Evolutionary conservation across 2,888 invertebrate genomes (phyloP), one percentile per base, ranked within the genome.

Genomic region (Adela reaumurella): DNA sequence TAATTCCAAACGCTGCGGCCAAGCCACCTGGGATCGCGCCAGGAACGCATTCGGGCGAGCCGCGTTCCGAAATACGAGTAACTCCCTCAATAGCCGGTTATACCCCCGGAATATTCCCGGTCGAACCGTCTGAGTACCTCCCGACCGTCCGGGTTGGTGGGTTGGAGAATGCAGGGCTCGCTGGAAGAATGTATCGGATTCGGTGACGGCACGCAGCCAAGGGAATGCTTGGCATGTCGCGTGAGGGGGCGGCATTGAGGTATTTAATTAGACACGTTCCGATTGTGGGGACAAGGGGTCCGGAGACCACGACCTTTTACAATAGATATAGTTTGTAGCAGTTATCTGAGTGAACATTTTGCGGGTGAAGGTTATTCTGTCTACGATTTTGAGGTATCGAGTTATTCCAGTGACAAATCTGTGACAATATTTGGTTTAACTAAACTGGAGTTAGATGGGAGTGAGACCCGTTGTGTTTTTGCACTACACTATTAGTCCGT

Each of bases 1-100:
- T 78, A 76, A 78, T 78, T 76, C 77, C 78, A 76, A 78, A 78
- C 78, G 78, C 78, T 78, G 78, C 76, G 78, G 78, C 78, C 76
- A 74, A 71, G 77, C 76, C 78, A 78, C 78, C 78, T 78, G 78
- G 77, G 78, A 78, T 68, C 68, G 35, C 60, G 53, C 63, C 76
- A 74, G 78, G 65, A 71, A 51, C 70, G 76, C 59, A 74, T 60
- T 74, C 58, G 35, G 35, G 8, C 35, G 35, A 8, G 11, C 35
- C 35, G 4, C 35, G 6, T 4, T 35, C 6, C 35, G 11, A 11
- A 4, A 11, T 35, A 8, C 35, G 8, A 35, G 35, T 8, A 8
- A 14, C n/a, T n/a, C n/a, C n/a, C n/a, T n/a, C n/a, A n/a, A n/a
- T n/a, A n/a, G n/a, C n/a, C n/a, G n/a, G n/a, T n/a, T n/a, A n/a